phyloP scores from a whole-genome alignment of 2,113 vertebrate genomes.

The Alectura lathami region DNA sequence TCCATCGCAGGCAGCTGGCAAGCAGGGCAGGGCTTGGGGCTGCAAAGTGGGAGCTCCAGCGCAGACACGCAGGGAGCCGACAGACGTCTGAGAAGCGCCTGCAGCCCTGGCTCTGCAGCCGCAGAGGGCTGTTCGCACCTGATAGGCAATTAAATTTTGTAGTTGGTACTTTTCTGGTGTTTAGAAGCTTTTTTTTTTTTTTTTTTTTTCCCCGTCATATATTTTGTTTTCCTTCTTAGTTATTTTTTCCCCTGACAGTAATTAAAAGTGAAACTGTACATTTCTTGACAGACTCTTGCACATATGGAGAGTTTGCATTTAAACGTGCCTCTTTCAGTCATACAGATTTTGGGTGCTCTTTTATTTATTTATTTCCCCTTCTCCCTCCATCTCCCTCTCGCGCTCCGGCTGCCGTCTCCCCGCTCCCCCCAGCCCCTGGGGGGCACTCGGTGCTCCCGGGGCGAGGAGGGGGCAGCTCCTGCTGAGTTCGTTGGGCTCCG shows the following conservation, averaged over 20 bases:
- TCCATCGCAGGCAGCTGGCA: background rate
- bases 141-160: background rate
- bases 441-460: background rate
- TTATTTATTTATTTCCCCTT: constrained; percentile 37
- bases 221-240: constrained; percentile 61
- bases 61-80: accelerated
- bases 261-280: constrained; percentile 70
- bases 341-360: constrained; percentile 67
- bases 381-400: background rate
- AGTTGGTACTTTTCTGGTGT: background rate
- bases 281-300: constrained; percentile 71
- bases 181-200: background rate
- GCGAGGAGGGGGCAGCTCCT: background rate
- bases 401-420: background rate
- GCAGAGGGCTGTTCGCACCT: background rate
- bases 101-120: background rate
- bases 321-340: constrained; percentile 75
- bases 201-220: background rate
- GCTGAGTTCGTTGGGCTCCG: background rate
- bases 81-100: accelerated
- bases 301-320: constrained; percentile 74
- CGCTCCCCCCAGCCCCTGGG: background rate
- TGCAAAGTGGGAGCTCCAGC: background rate
- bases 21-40: background rate
- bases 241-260: constrained; percentile 62